Percentiles rank a stretch among this genome's conserved stretches.
phyloP scores from a whole-genome alignment of 2,888 invertebrate genomes.

The Cephus pulcher region DNA sequence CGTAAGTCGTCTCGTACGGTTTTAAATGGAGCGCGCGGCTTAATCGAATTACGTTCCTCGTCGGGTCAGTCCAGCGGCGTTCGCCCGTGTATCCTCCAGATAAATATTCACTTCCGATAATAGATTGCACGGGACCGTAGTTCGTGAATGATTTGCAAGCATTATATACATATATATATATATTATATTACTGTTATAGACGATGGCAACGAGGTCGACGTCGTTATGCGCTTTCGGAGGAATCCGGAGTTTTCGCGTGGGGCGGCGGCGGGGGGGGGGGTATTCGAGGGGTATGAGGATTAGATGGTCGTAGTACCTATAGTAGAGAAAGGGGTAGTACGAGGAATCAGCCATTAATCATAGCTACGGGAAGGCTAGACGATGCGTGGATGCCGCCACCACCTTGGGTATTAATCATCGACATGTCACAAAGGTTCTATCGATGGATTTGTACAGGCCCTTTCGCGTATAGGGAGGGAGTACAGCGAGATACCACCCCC shows the following conservation, averaged over 20 bases:
- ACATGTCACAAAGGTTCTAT: conserved; percentile 7
- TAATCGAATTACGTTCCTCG: neutral
- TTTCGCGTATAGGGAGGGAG: neutral
- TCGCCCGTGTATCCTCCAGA: neutral
- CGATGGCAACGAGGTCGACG: neutral
- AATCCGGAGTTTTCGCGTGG: neutral
- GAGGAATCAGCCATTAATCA: conserved; percentile 18
- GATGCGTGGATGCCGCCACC: conserved; percentile 11
- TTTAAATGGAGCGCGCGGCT: neutral
- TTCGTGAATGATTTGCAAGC: neutral
- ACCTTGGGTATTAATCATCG: conserved; percentile 25
- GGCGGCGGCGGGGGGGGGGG: neutral
- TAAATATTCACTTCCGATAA: neutral
- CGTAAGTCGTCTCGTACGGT: neutral
- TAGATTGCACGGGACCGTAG: neutral
- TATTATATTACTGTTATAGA: neutral
- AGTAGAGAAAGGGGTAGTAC: neutral
- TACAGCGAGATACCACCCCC: neutral
- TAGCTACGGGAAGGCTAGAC: conserved; percentile 15
- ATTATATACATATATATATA: too few species aligned
- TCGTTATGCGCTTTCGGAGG: neutral
- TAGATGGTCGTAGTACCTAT: neutral
- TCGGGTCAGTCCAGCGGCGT: neutral
- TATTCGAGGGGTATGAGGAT: neutral
- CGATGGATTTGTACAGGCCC: conserved; percentile 6